Base-by-base conservation (phyloP, 1,140 invertebrate species). In the Microplitis demolitor region DNA sequence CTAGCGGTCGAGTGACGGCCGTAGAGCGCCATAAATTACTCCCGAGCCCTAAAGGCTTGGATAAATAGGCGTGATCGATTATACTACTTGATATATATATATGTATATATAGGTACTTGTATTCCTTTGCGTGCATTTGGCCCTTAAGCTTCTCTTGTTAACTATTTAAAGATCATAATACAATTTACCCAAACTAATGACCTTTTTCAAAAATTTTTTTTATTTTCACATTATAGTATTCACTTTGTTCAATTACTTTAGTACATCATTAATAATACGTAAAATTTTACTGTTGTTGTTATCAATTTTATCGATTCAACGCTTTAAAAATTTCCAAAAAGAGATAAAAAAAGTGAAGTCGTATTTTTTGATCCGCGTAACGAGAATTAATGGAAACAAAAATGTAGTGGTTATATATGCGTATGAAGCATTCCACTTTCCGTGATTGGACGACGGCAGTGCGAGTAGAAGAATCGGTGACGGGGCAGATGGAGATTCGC, bases 401-500 rank as follows among this genome's bases (percentile, higher is more conserved):
- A 56, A 35, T 58, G 31, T 35, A 62, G 34, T 33, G 13, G 50
- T 33, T 14, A 31, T 54, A 54, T 33, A 67, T 4, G 66, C 66
- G 67, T 77, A 78, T 66, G 71, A 66, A 69, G 71, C 69, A 80
- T 80, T 83, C 78, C 78, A 79, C 82, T 83, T 81, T 82, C 79
- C 79, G 79, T 77, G 81, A 84, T 82, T 83, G 80, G 82, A 81
- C 78, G 71, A 73, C 72, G 79, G 77, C 71, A 53, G 63, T 14
- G 33, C 8, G 4, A 9, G 53, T 63, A 11, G 13, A 56, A 24
- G 60, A 54, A 62, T 54, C 61, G 66, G 51, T 66, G 73, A 74
- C 66, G 75, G 73, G 82, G 83, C 81, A 84, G 83, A 85, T 85
- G 83, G 79, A 84, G 82, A 83, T 82, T 71, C 79, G 79, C 76